Conservation (phyloP, 2,113 vertebrate species). For the Aix galericulata region DNA sequence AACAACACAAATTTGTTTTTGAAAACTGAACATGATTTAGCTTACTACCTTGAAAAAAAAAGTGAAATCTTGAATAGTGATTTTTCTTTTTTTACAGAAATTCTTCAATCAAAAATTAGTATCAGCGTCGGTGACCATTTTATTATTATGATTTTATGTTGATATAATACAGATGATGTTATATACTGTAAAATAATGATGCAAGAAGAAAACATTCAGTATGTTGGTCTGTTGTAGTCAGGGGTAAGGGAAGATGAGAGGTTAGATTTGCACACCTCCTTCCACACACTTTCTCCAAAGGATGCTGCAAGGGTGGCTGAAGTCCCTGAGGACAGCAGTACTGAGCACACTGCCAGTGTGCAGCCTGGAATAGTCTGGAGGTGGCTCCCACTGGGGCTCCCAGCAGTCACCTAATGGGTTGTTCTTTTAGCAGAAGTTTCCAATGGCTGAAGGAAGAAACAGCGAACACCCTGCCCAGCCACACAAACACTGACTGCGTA, state of each 20-base stretch:
- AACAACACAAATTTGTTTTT: background rate
- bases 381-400: background rate
- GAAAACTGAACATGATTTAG: background rate
- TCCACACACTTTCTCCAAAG: background rate
- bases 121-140: background rate
- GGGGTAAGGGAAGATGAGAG: background rate
- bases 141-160: background rate
- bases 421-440: background rate
- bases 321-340: too few species aligned
- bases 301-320: too few species aligned
- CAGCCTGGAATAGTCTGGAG: background rate
- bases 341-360: background rate
- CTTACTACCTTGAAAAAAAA: background rate
- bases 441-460: background rate
- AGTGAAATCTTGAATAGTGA: background rate
- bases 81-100: background rate
- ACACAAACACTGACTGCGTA: background rate
- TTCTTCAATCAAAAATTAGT: background rate
- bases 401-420: background rate
- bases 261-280: background rate
- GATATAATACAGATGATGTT: background rate
- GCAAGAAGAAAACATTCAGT: background rate
- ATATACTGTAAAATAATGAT: fast-evolving
- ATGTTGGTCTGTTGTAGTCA: background rate
- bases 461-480: background rate